phyloP scores from a whole-genome alignment of 2,113 vertebrate genomes.

The Lichenostomus cassidix region DNA sequence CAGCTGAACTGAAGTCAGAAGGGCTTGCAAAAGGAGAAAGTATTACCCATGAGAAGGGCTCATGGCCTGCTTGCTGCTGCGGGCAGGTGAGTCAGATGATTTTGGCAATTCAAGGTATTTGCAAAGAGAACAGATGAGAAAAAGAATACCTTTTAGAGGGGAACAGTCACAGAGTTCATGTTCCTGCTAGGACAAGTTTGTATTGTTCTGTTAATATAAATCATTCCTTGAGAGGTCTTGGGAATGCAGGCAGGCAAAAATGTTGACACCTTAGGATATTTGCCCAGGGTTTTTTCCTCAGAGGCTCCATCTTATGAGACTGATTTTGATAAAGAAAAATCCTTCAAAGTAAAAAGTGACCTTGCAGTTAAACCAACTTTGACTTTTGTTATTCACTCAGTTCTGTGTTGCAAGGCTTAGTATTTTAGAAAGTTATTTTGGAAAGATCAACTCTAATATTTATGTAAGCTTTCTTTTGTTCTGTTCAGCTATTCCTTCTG shows the following conservation, averaged over 20 bases:
- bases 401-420: neutral
- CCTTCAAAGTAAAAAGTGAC: neutral
- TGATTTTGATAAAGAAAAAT: neutral
- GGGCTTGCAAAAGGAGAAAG: neutral
- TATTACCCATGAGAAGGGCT: neutral
- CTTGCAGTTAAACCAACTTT: neutral
- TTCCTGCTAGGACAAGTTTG: constrained; percentile 43
- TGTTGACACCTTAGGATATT: constrained; percentile 18
- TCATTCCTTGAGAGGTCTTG: neutral
- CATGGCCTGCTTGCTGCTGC: neutral
- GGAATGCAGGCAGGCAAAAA: neutral
- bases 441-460: neutral
- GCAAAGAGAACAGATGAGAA: neutral
- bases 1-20: neutral
- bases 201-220: constrained; percentile 14
- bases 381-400: neutral
- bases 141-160: neutral
- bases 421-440: neutral
- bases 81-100: neutral
- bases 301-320: neutral
- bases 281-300: neutral
- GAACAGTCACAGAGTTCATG: neutral
- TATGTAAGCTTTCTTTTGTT: neutral
- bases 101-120: constrained; percentile 4
- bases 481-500: neutral